Conservation (phyloP, 1,140 invertebrate genomes). For the Diorhabda carinulata region DNA sequence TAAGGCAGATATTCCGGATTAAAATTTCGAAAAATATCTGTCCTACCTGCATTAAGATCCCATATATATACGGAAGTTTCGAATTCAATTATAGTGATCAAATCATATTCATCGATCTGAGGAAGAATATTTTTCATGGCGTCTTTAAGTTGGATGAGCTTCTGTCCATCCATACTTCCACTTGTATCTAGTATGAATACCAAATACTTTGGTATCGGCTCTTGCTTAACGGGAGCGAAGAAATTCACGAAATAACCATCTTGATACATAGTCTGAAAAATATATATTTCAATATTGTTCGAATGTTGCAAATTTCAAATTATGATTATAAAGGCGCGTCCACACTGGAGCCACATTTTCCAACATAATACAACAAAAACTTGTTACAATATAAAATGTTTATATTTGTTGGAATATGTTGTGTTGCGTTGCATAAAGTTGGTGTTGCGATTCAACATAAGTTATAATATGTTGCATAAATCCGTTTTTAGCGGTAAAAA, state of each 20-base stretch:
- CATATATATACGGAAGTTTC: constrained; percentile 51
- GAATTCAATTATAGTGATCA: constrained; percentile 64
- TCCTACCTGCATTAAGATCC: constrained; percentile 16
- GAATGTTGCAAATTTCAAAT: too few relatives aligned
- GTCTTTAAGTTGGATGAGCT: constrained; percentile 60
- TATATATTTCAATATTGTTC: not conserved
- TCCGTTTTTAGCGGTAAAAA: not conserved
- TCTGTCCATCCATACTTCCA: constrained; percentile 64
- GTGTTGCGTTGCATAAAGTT: not conserved
- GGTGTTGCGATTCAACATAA: not conserved
- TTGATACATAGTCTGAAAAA: constrained; percentile 50
- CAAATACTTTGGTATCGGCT: constrained; percentile 62
- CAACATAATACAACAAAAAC: too few relatives aligned
- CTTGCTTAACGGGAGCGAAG: constrained; percentile 58
- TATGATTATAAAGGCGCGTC: not conserved
- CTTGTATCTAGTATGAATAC: constrained; percentile 68
- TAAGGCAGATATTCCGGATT: not conserved
- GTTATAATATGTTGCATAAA: not conserved
- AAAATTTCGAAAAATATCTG: not conserved
- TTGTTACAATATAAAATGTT: not conserved
- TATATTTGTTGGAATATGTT: not conserved
- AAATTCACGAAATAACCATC: constrained; percentile 75
- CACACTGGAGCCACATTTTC: not conserved
- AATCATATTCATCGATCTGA: constrained; percentile 58
- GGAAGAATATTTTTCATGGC: constrained; percentile 63